Evolutionary conservation across 2,113 vertebrate species (phyloP), one percentile per base, ranked within the genome.

Genomic region (Carassius gibelio): DNA sequence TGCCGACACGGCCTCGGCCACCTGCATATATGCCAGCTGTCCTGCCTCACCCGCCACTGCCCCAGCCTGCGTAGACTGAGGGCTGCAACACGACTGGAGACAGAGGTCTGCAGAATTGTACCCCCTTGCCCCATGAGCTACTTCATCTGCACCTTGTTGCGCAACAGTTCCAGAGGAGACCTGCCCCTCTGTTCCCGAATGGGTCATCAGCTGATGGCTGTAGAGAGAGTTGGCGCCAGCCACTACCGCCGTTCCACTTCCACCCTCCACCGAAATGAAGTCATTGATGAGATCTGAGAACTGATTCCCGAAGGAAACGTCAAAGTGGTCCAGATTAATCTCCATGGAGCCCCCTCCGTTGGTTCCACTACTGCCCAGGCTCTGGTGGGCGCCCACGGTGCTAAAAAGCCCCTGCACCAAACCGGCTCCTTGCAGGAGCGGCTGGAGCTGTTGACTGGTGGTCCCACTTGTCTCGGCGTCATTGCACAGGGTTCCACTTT

Each of bases 211-310:
- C 92, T 96, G 96, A 90, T 96, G 96, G 34, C 95, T 94, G 0
- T 97, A 97, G 81, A 97, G 92, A 72, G 85, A 55, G 3, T 55
- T 85, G 52, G 92, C 92, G 0, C 90, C 91, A 0, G 92, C 82
- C 52, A 92, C 93, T n/a, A 88, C 87, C 3, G 94, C 87, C 62
- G 94, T 69, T 5, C 75, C 69, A 1, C 76, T 79, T 93, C 94
- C 96, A 57, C 97, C 97, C 91, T 99, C 98, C 72, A 99, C 98
- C 0, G 98, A 97, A 92, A 99, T 99, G 93, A 99, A 99, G 92
- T 99, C 98, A 0, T 98, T 99, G 91, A 99, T 99, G 92, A 99
- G 96, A 94, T 99, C 98, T 3, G 98, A 99, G 92, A 99, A 99
- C 92, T 99, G 98, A 94, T 97, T 99, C 87, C 97, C 96, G 86